These are phyloP conservation scores for Muntiacus reevesi DNA, from an alignment of 2,113 vertebrate genomes.

Conservation along the genomic window DNA sequence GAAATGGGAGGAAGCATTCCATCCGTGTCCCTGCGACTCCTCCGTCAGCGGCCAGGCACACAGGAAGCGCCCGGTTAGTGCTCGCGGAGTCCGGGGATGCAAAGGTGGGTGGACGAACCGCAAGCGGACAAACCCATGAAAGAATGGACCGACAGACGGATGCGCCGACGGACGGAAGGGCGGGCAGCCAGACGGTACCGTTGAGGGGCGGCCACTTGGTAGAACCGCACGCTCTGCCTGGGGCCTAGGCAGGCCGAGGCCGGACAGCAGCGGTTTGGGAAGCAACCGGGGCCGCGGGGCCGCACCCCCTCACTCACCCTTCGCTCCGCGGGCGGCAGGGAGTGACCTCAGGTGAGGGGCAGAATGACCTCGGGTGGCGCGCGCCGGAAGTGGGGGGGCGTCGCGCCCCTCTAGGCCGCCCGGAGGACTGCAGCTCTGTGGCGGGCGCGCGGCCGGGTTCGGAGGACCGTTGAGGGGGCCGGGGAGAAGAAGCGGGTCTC, in stretches of 20 bases:
- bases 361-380: accelerated
- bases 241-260: neutral
- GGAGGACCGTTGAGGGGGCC: accelerated
- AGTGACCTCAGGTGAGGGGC: accelerated
- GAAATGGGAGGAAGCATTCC: neutral
- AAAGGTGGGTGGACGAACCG: neutral
- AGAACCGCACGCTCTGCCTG: neutral
- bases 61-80: neutral
- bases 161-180: accelerated
- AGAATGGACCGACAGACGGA: accelerated
- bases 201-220: neutral
- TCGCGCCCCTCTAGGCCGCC: neutral
- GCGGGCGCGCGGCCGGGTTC: accelerated
- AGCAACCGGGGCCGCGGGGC: neutral
- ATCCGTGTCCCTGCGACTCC: neutral
- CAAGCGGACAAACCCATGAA: accelerated
- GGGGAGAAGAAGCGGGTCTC: neutral
- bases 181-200: neutral
- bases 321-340: accelerated
- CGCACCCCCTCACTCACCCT: neutral
- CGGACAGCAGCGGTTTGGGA: neutral
- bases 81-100: neutral
- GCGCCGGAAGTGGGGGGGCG: neutral
- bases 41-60: neutral
- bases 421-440: conserved; percentile 31